Base-by-base conservation (phyloP, 2,797 vertebrate species). In the Acipenser transmontanus region DNA sequence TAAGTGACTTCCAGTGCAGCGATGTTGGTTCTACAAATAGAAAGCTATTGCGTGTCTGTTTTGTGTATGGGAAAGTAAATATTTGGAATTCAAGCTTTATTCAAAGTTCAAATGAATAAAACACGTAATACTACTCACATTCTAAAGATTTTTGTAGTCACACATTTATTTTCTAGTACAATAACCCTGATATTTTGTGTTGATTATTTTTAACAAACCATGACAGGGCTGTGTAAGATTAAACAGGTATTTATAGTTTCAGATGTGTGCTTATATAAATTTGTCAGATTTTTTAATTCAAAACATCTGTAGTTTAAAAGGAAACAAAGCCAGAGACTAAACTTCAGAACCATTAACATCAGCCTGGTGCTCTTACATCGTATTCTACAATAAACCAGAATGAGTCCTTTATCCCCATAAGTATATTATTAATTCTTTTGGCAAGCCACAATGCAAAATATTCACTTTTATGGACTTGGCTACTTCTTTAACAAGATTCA, bases 401-500 rank as follows among this genome's bases (percentile, higher is more conserved):
- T 81, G 81, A 82, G 54, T 2, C 69, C 77, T 70, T 67, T 75
- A 77, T 80, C 84, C 82, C 82, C 74, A 48, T 69, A 74, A 1
- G 82, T 77, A 67, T 78, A 77, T 81, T 86, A 85, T 85, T 86
- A 88, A 88, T 85, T 86, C 79, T 83, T 72, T 72, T 89, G 87
- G 84, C 84, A 84, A 85, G 80, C 82, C 85, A 72, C 71, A 17
- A 67, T 81, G 83, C 71, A 75, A 84, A n/a, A 85, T 34, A 84
- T 81, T 80, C 83, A 79, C 73, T 76, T 87, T 89, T 88, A 80
- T 83, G 78, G 82, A 84, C 81, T 84, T 85, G 87, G 83, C 85
- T 85, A 76, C 87, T 85, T 88, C 87, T 88, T 88, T 87, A 90
- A 88, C 86, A 86, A 85, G 85, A 84, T 90, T 85, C 85, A 85